phyloP scores from a whole-genome alignment of 1,140 invertebrate species.

The Bombus ignitus region DNA sequence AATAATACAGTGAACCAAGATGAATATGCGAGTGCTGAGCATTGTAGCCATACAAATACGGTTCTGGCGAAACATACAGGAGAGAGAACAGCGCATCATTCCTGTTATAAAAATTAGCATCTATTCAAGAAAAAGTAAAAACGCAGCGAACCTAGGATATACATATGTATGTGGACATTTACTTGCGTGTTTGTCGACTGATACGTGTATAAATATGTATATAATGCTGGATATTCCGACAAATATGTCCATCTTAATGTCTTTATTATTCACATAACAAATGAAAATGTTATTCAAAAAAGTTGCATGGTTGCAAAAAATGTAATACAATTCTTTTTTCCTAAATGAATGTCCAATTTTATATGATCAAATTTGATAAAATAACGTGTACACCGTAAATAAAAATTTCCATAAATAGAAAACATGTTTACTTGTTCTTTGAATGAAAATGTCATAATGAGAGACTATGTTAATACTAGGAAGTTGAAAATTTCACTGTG shows the following conservation, averaged over 20 bases:
- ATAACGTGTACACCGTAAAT: background rate
- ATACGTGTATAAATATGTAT: constrained; percentile 28
- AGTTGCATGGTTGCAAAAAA: background rate
- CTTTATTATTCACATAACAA: background rate
- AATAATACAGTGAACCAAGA: constrained; percentile 68
- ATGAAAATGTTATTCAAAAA: background rate
- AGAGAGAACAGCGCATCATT: constrained; percentile 74
- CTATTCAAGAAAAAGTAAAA: constrained; percentile 73
- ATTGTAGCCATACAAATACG: constrained; percentile 81
- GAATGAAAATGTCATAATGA: background rate
- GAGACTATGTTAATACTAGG: background rate
- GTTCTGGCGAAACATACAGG: constrained; percentile 77
- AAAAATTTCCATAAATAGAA: background rate
- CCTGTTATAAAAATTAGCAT: constrained; percentile 76
- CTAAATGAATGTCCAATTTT: background rate
- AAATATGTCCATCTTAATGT: background rate
- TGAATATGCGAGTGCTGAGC: constrained; percentile 79
- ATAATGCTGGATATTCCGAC: background rate
- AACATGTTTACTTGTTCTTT: background rate
- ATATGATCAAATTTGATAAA: background rate
- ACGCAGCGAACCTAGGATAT: constrained; percentile 67
- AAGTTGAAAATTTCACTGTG: background rate
- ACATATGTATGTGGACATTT: constrained; percentile 53
- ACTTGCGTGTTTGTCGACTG: constrained; percentile 31
- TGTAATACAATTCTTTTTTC: background rate